A percentile compares a stretch with the other conserved stretches of the same genome.
Evolutionary conservation across 2,888 invertebrate genomes (phyloP).

Genomic region (Drosophila differens): DNA sequence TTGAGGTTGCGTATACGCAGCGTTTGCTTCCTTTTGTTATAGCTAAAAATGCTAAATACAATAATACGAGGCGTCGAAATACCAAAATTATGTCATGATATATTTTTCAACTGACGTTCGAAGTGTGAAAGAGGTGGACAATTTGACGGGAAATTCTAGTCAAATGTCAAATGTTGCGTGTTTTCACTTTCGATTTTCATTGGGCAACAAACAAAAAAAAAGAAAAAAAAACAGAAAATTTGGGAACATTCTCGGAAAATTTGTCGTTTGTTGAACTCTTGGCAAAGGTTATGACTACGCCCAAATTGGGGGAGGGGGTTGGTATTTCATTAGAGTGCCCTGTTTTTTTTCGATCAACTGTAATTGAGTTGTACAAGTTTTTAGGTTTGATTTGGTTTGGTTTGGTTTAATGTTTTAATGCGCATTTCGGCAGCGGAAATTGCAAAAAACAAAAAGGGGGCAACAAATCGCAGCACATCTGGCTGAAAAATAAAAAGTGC

Average conservation of each 20-base stretch:
- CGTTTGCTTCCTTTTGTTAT: slow-evolving; percentile 12
- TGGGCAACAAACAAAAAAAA: neutral
- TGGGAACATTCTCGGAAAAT: slow-evolving; percentile 4
- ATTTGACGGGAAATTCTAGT: slow-evolving; percentile 13
- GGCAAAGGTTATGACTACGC: slow-evolving; percentile 20
- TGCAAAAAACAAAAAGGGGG: slow-evolving; percentile 25
- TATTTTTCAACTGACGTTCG: slow-evolving; percentile 37
- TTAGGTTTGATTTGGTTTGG: slow-evolving; percentile 2
- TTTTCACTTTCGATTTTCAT: slow-evolving; percentile 63
- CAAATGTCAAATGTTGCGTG: slow-evolving; percentile 77
- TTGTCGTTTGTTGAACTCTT: slow-evolving; percentile 45
- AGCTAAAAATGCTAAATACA: slow-evolving; percentile 38
- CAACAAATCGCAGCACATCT: slow-evolving; percentile 52
- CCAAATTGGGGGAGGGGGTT: neutral
- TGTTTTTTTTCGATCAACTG: slow-evolving; percentile 7
- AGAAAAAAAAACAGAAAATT: neutral
- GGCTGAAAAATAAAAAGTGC: slow-evolving; percentile 46
- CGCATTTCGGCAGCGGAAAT: slow-evolving; percentile 59
- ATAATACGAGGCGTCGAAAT: slow-evolving; percentile 2
- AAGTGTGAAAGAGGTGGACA: slow-evolving; percentile 6
- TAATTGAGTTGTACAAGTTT: slow-evolving; percentile 41
- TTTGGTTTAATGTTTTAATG: slow-evolving; percentile 35
- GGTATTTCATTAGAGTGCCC: slow-evolving; percentile 7
- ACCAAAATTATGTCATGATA: slow-evolving; percentile 67
- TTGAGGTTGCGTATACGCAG: slow-evolving; percentile 39